Conservation (phyloP, 2,797 vertebrate species). For the Champsocephalus esox region DNA sequence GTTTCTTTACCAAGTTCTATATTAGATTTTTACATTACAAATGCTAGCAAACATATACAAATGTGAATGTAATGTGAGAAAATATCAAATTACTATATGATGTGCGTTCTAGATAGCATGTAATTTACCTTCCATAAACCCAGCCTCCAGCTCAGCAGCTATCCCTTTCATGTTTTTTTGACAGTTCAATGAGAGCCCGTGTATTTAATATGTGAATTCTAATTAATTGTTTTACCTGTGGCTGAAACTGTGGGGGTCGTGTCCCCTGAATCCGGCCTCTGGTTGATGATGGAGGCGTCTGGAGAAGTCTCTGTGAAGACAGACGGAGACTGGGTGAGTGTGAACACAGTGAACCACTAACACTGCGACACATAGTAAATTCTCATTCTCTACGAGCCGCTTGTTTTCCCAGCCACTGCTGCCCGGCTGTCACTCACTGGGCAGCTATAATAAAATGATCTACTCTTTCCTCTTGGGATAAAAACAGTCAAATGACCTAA, state of each 20-base stretch:
- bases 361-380: conserved; percentile 15
- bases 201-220: not conserved
- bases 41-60: too few relatives aligned
- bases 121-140: too few relatives aligned
- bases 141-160: too few relatives aligned
- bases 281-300: conserved; percentile 57
- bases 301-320: conserved; percentile 73
- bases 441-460: conserved; percentile 52
- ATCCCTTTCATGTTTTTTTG: too few relatives aligned
- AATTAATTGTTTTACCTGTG: conserved; percentile 68
- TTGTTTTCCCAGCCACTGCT: conserved; percentile 47
- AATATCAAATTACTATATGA: too few relatives aligned
- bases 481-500: conserved; percentile 65
- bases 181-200: not conserved
- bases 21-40: too few relatives aligned
- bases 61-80: too few relatives aligned
- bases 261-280: conserved; percentile 69
- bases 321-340: conserved; percentile 24
- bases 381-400: conserved; percentile 22
- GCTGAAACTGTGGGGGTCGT: conserved; percentile 63
- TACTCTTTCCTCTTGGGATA: conserved; percentile 45
- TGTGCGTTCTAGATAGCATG: too few relatives aligned
- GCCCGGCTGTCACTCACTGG: conserved; percentile 52
- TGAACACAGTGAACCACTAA: conserved; percentile 38
- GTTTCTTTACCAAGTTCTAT: not conserved